Percentiles rank a stretch among this genome's conserved stretches.
Evolutionary conservation across 2,797 vertebrate species (phyloP).

Genomic region (Sus cebifrons): DNA sequence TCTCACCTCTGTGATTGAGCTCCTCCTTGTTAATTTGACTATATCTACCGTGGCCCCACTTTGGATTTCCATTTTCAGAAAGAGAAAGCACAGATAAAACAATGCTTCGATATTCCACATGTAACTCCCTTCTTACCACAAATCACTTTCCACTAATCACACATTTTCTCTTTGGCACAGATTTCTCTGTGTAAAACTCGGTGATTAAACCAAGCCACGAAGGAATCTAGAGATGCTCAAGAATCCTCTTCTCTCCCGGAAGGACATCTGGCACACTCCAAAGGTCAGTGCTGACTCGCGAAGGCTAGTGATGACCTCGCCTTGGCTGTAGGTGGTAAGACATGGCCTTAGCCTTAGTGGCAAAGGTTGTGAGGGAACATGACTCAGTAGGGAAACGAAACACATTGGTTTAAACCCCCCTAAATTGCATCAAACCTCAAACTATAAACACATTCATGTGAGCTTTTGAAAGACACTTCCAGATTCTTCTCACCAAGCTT

Average conservation of each 20-base stretch:
- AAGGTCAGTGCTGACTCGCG: background rate
- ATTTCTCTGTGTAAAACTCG: background rate
- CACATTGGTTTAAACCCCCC: background rate
- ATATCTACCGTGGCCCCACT: background rate
- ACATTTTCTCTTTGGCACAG: background rate
- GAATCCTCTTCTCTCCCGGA: background rate
- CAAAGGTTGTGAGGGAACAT: background rate
- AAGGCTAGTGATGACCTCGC: background rate
- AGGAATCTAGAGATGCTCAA: background rate
- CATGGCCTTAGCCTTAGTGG: background rate
- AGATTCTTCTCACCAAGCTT: background rate
- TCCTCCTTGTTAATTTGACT: background rate
- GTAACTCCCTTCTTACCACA: background rate
- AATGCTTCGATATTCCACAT: background rate
- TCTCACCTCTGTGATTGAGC: background rate
- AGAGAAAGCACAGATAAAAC: background rate
- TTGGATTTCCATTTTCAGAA: background rate
- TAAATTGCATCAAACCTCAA: constrained; percentile 13
- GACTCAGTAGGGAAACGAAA: background rate
- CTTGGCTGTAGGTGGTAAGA: background rate
- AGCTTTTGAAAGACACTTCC: background rate
- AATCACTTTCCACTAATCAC: background rate
- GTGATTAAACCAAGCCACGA: background rate
- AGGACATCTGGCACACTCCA: background rate
- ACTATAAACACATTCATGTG: background rate